These are phyloP conservation scores for Drosophila neotestacea DNA, from an alignment of 2,888 invertebrate genomes.

Conservation along the genomic window DNA sequence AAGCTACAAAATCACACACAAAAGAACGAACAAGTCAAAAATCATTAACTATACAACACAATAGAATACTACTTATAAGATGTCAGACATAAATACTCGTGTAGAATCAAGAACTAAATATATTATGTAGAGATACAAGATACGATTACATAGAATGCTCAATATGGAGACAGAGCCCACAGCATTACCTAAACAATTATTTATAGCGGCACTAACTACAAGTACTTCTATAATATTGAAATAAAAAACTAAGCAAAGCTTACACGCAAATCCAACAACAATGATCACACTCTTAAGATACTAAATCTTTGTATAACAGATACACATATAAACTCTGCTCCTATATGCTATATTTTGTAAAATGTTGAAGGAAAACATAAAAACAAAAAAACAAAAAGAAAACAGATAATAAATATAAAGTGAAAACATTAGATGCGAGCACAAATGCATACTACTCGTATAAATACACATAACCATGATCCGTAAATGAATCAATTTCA, in stretches of 20 bases:
- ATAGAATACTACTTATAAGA: conserved; percentile 56
- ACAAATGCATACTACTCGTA: conserved; percentile 34
- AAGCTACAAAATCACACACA: conserved; percentile 75
- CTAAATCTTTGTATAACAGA: conserved; percentile 10
- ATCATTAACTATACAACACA: conserved; percentile 56
- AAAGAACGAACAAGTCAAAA: conserved; percentile 58
- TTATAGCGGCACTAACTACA: conserved; percentile 29
- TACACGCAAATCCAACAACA: conserved; percentile 24
- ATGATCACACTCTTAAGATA: conserved; percentile 1
- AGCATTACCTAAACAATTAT: conserved; percentile 24
- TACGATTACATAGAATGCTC: conserved; percentile 41
- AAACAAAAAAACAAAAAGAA: conserved; percentile 4
- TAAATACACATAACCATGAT: conserved; percentile 22
- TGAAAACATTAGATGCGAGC: conserved; percentile 20
- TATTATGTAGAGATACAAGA: conserved; percentile 45
- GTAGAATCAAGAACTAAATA: conserved; percentile 45
- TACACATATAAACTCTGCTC: conserved; percentile 10
- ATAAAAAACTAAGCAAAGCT: conserved; percentile 51
- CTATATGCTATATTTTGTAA: conserved; percentile 43
- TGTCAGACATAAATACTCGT: conserved; percentile 40
- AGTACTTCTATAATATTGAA: conserved; percentile 30
- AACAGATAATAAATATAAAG: not conserved
- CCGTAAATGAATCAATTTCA: conserved; percentile 21
- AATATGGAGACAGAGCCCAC: conserved; percentile 31
- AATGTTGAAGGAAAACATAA: conserved; percentile 25